Conservation (phyloP, 1,140 invertebrate species). For the Pemphigus obesinymphae region DNA sequence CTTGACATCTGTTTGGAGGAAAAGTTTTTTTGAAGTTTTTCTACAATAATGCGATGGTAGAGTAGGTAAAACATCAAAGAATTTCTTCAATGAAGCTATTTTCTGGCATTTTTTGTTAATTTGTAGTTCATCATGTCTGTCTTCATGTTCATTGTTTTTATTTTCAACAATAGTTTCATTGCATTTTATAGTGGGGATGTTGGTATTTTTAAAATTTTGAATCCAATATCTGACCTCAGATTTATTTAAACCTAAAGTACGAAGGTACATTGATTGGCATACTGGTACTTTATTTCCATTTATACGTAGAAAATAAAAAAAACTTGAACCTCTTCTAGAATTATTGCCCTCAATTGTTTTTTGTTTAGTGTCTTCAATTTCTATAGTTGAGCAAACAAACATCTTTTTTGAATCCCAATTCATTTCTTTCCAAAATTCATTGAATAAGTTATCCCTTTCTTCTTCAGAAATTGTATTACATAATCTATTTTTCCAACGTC, state of each 20-base stretch:
- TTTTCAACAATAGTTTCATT: slow-evolving; percentile 44
- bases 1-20: background rate
- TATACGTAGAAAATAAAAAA: background rate
- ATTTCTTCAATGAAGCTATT: background rate
- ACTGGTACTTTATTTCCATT: background rate
- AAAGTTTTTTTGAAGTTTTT: background rate
- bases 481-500: background rate
- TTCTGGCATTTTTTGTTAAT: too few species aligned
- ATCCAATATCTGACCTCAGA: background rate
- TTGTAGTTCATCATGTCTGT: too few species aligned
- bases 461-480: background rate
- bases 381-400: background rate
- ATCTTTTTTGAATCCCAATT: background rate
- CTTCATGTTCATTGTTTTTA: too few species aligned
- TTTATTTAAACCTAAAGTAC: background rate
- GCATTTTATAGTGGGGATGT: slow-evolving; percentile 24
- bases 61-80: background rate
- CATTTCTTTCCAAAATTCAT: slow-evolving; percentile 6
- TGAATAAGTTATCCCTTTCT: background rate
- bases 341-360: background rate
- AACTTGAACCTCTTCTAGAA: background rate
- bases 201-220: background rate
- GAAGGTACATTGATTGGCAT: background rate
- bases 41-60: background rate
- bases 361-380: background rate